These are phyloP conservation scores for Bruchidius siliquastri DNA, from an alignment of 2,888 invertebrate species.

Conservation along the genomic window DNA sequence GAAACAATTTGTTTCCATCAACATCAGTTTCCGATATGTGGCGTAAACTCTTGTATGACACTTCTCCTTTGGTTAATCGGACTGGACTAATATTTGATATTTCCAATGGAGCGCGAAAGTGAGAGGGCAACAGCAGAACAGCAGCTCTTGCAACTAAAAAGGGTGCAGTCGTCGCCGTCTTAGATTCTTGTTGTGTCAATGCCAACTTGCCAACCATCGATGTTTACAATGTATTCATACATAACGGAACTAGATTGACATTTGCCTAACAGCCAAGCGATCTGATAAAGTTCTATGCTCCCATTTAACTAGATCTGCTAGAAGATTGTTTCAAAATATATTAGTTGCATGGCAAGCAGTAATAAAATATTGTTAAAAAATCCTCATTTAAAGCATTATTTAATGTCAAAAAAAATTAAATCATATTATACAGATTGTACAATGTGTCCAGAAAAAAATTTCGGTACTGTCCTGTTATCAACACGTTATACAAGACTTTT, in stretches of 20 bases:
- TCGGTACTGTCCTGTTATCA: too few species aligned
- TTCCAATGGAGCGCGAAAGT: neutral
- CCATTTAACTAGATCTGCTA: neutral
- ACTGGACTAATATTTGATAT: neutral
- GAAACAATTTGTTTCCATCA: too few species aligned
- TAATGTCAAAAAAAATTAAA: too few species aligned
- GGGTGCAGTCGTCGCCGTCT: neutral
- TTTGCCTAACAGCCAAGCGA: neutral
- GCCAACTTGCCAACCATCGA: neutral
- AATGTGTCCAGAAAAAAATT: too few species aligned
- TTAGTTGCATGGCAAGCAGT: neutral
- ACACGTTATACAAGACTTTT: too few species aligned
- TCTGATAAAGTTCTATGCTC: neutral
- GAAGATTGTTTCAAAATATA: neutral
- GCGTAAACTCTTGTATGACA: too few species aligned
- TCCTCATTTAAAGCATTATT: too few species aligned
- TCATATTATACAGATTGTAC: too few species aligned
- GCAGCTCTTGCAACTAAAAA: neutral
- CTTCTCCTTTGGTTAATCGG: neutral
- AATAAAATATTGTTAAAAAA: too few species aligned
- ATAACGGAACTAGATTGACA: neutral
- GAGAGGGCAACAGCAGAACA: neutral
- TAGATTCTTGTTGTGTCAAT: neutral
- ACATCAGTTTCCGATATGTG: too few species aligned
- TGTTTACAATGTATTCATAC: neutral